Base-by-base conservation (phyloP, 1,140 invertebrate species). In the Ceratosolen fusciceps region DNA sequence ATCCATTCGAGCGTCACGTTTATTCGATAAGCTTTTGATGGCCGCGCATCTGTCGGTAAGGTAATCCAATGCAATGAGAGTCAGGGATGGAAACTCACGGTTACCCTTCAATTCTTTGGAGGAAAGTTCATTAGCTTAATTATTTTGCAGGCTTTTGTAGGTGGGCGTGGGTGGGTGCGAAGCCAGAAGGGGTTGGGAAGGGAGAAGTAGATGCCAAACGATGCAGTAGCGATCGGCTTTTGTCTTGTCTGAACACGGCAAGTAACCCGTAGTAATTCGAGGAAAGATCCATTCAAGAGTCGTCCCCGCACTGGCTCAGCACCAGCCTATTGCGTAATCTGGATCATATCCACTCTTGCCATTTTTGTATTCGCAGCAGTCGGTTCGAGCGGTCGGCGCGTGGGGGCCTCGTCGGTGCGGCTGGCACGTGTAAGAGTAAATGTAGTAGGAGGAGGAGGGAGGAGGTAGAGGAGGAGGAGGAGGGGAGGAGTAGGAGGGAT, bases 121-220 rank as follows among this genome's bases (percentile, higher is more conserved):
- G 47, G 0, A 2, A 65, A 24, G n/a, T 7, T 31, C 74, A 76
- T 76, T 76, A 76, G 74, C 62, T 76, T 76, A 76, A 76, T 76
- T 68, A 67, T 26, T 56, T 76, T 39, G 62, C 21, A 5, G 43
- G 21, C 3, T 10, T 37, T n/a, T 54, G 43, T 34, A 19, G 12
- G 39, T n/a, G 39, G 8, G 31, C 39, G 21, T 34, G 39, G 37
- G 71, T 26, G 70, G 7, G 29, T 21, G 49, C 24, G 49, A 43
- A 75, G 67, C 52, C n/a, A n/a, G n/a, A n/a, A n/a, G n/a, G n/a
- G n/a, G n/a, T 24, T 34, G n/a, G 12, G 39, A 34, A 39, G 8
- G 31, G 43, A 24, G 47, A 58, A 56, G 71, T 26, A 52, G 7
- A 19, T 21, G 49, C 24, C 60, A 43, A 75, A 75, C 52, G 58